Base-by-base conservation (phyloP, 1,140 invertebrate species). In the Magallana ariakensis region DNA sequence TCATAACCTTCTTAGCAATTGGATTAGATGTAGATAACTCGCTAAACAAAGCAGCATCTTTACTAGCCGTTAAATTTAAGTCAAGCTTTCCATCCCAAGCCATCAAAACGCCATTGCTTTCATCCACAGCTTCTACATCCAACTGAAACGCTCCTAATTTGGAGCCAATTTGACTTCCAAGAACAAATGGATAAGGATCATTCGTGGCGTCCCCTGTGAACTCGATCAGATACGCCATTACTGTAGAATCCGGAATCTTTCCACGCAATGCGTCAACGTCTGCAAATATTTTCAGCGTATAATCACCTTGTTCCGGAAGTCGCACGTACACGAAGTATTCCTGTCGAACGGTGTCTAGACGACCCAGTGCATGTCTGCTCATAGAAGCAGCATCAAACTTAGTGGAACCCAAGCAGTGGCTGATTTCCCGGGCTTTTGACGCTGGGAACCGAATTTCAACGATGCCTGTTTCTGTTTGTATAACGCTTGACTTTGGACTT, bases 211-310 rank as follows among this genome's bases (percentile, higher is more conserved):
- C 19, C 33, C 19, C 19, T 16, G 57, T 46, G 46, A 81, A 81
- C 19, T 86, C 85, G 58, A 86, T 82, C 13, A 86, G 75, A 60
- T 81, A 86, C 58, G 75, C 81, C 46, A 86, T 80, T 11, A 86
- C 15, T 9, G 80, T 82, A n/a, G 56, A 81, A 58, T 86, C 80
- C 8, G 54, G 55, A n/a, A 81, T 46, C 81, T 86, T 86, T n/a
- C 56, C 80, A 16, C 54, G 55, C 57, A 86, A 57, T 55, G 10
- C 87, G 22, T 84, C 62, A 6, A 56, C 58, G 16, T 83, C 83
- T 19, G 88, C 89, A 57, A 83, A 89, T 62, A 90, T 80, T 33
- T 89, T 85, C 1, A 84, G 46, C n/a, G 88, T 88, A 57, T 87
- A 90, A 9, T 87, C 86, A 16, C 86, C 88, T 19, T 62, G 46